Percentiles rank a stretch among this genome's conserved stretches.
These are phyloP conservation scores for Mesorhabditis sp. DNA, from an alignment of 2,888 invertebrate genomes.

Conservation along the genomic window DNA sequence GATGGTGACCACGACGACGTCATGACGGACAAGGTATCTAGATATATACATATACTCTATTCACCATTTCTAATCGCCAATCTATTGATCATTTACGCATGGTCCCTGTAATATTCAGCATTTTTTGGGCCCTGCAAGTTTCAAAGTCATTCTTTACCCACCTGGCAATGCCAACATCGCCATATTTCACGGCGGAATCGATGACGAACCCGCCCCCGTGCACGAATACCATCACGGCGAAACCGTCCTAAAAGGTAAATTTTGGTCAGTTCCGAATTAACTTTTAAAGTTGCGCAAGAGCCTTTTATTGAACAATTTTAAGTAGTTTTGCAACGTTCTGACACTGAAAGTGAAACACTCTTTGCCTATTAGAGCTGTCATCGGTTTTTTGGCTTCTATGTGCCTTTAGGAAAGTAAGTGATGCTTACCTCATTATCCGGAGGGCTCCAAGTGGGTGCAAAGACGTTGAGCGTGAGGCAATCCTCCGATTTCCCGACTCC, in stretches of 20 bases:
- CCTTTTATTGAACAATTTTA: not conserved
- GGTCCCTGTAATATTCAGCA: not conserved
- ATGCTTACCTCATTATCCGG: constrained; percentile 10
- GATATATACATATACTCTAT: constrained; percentile 3
- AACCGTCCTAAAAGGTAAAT: constrained; percentile 21
- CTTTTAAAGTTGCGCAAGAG: not conserved
- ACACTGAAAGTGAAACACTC: not conserved
- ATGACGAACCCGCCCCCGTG: constrained; percentile 42
- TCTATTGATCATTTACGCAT: not conserved
- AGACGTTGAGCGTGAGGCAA: constrained; percentile 49
- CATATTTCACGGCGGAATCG: constrained; percentile 43
- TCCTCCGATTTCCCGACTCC: constrained; percentile 45
- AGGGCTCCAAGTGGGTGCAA: constrained; percentile 39
- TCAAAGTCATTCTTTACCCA: constrained; percentile 18
- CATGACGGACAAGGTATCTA: constrained; percentile 40
- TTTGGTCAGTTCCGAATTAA: not conserved
- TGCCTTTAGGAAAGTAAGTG: not conserved
- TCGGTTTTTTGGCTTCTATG: constrained; percentile 15
- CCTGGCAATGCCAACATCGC: constrained; percentile 41
- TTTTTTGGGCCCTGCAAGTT: constrained; percentile 10
- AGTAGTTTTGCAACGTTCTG: too few relatives aligned
- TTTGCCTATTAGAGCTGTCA: constrained; percentile 18
- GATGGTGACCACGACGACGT: constrained; percentile 43
- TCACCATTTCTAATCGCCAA: not conserved
- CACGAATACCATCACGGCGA: constrained; percentile 40